Percentiles rank a stretch among this genome's conserved stretches.
phyloP scores from a whole-genome alignment of 2,113 vertebrate genomes.

The Garra rufa region DNA sequence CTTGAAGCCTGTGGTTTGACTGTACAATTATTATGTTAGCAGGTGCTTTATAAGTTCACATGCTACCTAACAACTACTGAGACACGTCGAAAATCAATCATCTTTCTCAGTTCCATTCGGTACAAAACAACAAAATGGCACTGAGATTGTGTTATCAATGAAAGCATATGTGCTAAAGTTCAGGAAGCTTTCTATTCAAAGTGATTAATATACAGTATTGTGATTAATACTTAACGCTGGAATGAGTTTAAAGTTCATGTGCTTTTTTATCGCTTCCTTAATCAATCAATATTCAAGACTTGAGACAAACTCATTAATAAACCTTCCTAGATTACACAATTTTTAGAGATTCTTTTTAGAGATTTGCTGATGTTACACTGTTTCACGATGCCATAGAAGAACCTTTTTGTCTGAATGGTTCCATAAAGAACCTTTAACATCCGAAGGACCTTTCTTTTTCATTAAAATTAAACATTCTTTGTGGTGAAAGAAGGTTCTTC shows the following conservation, averaged over 20 bases:
- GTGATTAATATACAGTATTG: background rate
- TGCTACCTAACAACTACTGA: background rate
- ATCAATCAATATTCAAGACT: background rate
- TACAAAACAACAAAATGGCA: background rate
- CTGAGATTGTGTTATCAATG: background rate
- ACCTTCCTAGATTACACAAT: too few relatives aligned
- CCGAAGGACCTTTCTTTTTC: too few relatives aligned
- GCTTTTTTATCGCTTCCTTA: background rate
- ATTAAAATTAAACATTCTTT: too few relatives aligned
- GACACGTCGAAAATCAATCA: background rate
- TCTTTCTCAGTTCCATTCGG: background rate
- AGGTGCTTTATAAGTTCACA: background rate
- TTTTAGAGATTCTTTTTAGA: too few relatives aligned
- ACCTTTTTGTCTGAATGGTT: too few relatives aligned
- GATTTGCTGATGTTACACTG: background rate
- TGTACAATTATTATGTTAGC: background rate
- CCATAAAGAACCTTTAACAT: too few relatives aligned
- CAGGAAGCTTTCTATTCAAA: background rate
- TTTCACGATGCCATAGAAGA: too few relatives aligned
- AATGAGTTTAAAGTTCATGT: background rate
- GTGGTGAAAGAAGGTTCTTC: too few relatives aligned
- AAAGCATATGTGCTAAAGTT: background rate
- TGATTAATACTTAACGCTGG: background rate
- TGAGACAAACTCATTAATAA: too few relatives aligned
- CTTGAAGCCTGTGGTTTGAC: background rate